Evolutionary conservation across 2,797 vertebrate species (phyloP).

Genomic region (Syngnathus acus): DNA sequence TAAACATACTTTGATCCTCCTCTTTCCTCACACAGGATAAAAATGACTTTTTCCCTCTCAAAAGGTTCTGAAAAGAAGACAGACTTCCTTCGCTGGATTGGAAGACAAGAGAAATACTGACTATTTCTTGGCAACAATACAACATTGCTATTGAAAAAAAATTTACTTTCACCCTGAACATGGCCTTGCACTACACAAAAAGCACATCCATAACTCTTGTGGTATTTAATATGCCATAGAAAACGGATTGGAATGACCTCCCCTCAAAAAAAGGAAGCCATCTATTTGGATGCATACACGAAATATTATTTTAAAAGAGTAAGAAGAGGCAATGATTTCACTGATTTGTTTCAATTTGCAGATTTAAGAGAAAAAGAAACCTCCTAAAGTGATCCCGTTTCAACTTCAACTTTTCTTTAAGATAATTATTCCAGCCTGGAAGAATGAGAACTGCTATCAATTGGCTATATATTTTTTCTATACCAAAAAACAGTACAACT

Average conservation of each 20-base stretch:
- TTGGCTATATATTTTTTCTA: background rate
- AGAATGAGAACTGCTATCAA: background rate
- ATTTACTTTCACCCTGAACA: background rate
- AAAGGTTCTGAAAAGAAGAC: slow-evolving; percentile 39
- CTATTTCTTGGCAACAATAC: background rate
- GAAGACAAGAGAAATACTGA: background rate
- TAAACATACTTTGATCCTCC: slow-evolving; percentile 46
- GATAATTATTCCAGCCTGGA: background rate
- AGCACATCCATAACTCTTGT: background rate
- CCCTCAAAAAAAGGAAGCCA: no score
- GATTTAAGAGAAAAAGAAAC: background rate
- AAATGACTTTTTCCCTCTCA: slow-evolving; percentile 20
- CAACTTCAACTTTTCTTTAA: background rate
- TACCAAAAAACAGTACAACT: no score
- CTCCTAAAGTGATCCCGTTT: background rate
- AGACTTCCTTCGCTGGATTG: slow-evolving; percentile 24
- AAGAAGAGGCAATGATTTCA: background rate
- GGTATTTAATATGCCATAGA: background rate
- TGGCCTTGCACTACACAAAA: background rate
- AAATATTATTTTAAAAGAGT: background rate
- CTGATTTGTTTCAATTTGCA: background rate
- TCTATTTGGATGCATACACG: background rate
- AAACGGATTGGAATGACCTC: background rate
- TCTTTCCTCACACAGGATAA: slow-evolving; percentile 15
- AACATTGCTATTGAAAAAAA: background rate